phyloP scores from a whole-genome alignment of 2,113 vertebrate species.

The Artemisiospiza belli region DNA sequence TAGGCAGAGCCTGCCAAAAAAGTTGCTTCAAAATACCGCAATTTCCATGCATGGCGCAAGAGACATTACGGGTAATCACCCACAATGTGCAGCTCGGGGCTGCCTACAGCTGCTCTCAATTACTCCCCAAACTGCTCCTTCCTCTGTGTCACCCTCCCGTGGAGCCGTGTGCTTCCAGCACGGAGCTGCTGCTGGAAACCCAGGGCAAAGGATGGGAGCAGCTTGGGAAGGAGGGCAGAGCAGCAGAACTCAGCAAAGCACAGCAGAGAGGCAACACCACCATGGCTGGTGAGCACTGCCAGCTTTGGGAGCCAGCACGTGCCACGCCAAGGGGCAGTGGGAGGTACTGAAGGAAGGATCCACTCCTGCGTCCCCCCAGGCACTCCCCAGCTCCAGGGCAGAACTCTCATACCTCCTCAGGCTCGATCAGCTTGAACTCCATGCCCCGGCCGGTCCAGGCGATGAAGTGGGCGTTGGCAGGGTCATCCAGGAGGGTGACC shows the following conservation, averaged over 20 bases:
- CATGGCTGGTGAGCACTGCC: rapidly evolving
- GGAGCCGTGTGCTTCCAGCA: neutral
- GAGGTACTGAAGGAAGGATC: neutral
- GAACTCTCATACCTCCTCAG: slow-evolving; percentile 83
- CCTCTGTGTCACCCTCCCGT: slow-evolving; percentile 54
- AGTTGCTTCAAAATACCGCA: slow-evolving; percentile 59
- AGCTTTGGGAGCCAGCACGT: rapidly evolving
- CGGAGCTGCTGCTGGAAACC: neutral
- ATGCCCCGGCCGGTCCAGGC: slow-evolving; percentile 97
- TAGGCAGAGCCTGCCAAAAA: slow-evolving; percentile 73
- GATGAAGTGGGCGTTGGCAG: slow-evolving; percentile 93
- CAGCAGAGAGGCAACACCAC: neutral
- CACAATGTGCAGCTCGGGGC: slow-evolving; percentile 63
- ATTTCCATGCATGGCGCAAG: slow-evolving; percentile 67
- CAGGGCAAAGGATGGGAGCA: neutral
- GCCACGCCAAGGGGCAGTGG: rapidly evolving
- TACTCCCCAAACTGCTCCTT: slow-evolving; percentile 68
- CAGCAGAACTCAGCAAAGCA: rapidly evolving
- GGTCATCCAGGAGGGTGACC: slow-evolving; percentile 92
- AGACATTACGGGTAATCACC: slow-evolving; percentile 75
- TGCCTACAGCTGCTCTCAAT: slow-evolving; percentile 76
- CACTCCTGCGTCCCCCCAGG: no score
- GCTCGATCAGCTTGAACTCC: slow-evolving; percentile 98
- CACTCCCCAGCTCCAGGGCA: neutral
- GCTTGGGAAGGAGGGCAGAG: neutral